A percentile compares a stretch with the other conserved stretches of the same genome.
phyloP scores from a whole-genome alignment of 1,140 invertebrate genomes.

The Bicyclus anynana region DNA sequence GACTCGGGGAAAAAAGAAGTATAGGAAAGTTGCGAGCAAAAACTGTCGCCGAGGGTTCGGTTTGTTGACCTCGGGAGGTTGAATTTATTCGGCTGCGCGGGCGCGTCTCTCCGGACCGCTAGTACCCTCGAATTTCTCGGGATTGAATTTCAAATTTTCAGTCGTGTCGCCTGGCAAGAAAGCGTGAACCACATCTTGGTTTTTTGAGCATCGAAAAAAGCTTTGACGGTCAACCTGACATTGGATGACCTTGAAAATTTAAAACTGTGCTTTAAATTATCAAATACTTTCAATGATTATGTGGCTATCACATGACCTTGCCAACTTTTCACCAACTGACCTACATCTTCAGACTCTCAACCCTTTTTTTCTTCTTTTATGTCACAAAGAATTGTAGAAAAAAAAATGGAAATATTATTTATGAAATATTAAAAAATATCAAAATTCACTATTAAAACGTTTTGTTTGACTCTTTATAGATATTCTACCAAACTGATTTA shows the following conservation, averaged over 20 bases:
- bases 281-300: too few species aligned
- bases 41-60: conserved; percentile 55
- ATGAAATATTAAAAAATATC: too few species aligned
- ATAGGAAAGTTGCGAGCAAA: conserved; percentile 61
- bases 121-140: conserved; percentile 57
- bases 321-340: too few species aligned
- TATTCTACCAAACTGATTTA: too few species aligned
- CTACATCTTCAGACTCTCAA: too few species aligned
- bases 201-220: conserved; percentile 26
- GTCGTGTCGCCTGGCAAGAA: conserved; percentile 43
- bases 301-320: too few species aligned
- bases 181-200: conserved; percentile 44
- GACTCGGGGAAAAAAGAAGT: conserved; percentile 62
- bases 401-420: too few species aligned
- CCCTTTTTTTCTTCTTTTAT: too few species aligned
- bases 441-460: too few species aligned
- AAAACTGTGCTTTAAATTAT: background rate
- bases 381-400: too few species aligned
- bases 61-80: conserved; percentile 53
- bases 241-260: conserved; percentile 12
- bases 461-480: too few species aligned
- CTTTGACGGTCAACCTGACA: conserved; percentile 10
- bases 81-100: conserved; percentile 52
- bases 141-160: conserved; percentile 76
- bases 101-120: conserved; percentile 25